phyloP scores from a whole-genome alignment of 2,797 vertebrate genomes.

The Yasuhikotakia modesta region DNA sequence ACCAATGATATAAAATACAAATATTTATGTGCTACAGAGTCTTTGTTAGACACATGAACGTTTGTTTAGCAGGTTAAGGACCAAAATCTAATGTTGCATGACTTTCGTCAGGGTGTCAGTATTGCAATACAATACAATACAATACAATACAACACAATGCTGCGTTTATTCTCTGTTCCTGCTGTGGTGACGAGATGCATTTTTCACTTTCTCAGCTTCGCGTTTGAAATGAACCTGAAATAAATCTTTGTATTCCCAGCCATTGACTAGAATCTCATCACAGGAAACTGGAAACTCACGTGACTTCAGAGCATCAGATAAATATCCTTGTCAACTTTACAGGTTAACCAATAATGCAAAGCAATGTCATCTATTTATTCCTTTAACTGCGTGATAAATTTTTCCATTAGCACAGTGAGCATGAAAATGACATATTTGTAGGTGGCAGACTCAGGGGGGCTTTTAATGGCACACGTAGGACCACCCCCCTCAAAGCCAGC shows the following conservation, averaged over 20 bases:
- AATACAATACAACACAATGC: background rate
- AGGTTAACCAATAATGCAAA: constrained; percentile 68
- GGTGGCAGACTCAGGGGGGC: constrained; percentile 53
- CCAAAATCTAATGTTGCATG: background rate
- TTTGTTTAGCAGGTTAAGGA: background rate
- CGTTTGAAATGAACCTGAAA: background rate
- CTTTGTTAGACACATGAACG: background rate
- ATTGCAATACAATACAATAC: background rate
- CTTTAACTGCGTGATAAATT: constrained; percentile 64
- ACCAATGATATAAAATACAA: no score
- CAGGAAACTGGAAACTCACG: constrained; percentile 30
- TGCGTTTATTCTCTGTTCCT: background rate
- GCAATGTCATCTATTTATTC: constrained; percentile 68
- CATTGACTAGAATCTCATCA: background rate
- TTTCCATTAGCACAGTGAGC: constrained; percentile 64
- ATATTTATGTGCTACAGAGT: no score
- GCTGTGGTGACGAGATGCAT: background rate
- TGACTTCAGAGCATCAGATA: constrained; percentile 59
- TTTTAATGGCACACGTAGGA: constrained; percentile 20
- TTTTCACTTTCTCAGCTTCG: background rate
- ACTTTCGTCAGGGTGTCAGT: background rate
- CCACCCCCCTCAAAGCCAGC: background rate
- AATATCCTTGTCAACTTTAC: constrained; percentile 67
- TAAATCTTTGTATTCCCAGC: background rate
- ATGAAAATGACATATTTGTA: constrained; percentile 62